A percentile compares a stretch with the other conserved stretches of the same genome.
Evolutionary conservation across 1,140 invertebrate genomes (phyloP).

Genomic region (Lepidurus packardi): DNA sequence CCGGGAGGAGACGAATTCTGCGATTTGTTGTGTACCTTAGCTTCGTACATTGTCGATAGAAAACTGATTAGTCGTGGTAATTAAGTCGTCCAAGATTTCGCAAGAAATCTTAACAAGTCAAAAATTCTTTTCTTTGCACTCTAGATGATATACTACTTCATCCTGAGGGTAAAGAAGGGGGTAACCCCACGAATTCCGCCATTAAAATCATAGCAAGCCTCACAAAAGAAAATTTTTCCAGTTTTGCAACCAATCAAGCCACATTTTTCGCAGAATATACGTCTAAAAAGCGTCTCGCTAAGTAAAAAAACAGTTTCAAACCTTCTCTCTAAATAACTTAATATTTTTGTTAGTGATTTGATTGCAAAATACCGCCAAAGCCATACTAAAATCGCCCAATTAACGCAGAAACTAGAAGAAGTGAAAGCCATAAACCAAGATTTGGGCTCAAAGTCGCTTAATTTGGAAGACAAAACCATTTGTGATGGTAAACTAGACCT

Average conservation of each 20-base stretch:
- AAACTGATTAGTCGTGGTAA: neutral
- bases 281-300: neutral
- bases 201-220: neutral
- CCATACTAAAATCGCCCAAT: neutral
- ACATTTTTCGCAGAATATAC: neutral
- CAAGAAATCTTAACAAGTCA: neutral
- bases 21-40: constrained; percentile 26
- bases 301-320: neutral
- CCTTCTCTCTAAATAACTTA: neutral
- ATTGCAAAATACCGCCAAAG: neutral
- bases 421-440: neutral
- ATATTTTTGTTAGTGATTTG: neutral
- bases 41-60: constrained; percentile 24
- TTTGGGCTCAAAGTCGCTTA: neutral
- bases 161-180: neutral
- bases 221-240: neutral
- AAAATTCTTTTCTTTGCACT: too few relatives aligned
- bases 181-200: neutral
- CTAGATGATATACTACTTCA: neutral
- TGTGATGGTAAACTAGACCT: neutral
- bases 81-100: neutral
- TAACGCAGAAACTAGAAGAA: neutral
- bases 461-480: neutral
- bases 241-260: neutral
- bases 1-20: constrained; percentile 30